Conservation (phyloP, 2,113 vertebrate species). For the Hippoglossus stenolepis region DNA sequence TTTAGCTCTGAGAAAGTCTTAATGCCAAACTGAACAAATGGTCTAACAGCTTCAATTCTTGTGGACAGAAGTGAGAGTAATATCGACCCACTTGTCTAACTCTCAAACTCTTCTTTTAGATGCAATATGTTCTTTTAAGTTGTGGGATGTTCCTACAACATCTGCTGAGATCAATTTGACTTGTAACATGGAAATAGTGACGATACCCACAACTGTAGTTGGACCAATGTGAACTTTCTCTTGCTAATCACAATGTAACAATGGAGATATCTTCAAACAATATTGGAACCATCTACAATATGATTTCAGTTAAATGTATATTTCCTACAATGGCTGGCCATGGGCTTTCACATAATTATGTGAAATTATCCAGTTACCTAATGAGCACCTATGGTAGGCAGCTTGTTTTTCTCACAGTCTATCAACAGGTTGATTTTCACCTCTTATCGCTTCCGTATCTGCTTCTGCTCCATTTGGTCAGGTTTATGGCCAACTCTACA, state of each 20-base stretch:
- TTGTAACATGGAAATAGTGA: too few species aligned
- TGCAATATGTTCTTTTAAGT: neutral
- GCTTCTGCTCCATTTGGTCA: neutral
- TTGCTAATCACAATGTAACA: neutral
- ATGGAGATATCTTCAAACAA: neutral
- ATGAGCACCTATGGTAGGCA: neutral
- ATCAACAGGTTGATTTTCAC: neutral
- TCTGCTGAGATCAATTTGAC: neutral
- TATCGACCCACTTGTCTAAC: too few species aligned
- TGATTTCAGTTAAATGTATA: neutral
- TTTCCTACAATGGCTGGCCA: neutral
- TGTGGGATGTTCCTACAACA: neutral
- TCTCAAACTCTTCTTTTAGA: too few species aligned
- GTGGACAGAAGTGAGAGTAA: too few species aligned
- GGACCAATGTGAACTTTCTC: neutral
- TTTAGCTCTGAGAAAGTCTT: neutral
- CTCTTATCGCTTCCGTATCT: conserved; percentile 22
- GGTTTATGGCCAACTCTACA: conserved; percentile 17
- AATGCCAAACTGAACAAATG: neutral
- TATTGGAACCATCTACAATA: neutral
- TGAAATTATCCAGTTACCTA: neutral
- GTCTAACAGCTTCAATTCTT: neutral
- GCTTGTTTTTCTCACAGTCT: neutral
- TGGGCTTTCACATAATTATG: neutral
- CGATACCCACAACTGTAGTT: neutral